Evolutionary conservation across 30 jellyfish, hydroid and myxozoan species (phyloP), one percentile per base, ranked within the genome.

Genomic region (Sanderia malayensis): DNA sequence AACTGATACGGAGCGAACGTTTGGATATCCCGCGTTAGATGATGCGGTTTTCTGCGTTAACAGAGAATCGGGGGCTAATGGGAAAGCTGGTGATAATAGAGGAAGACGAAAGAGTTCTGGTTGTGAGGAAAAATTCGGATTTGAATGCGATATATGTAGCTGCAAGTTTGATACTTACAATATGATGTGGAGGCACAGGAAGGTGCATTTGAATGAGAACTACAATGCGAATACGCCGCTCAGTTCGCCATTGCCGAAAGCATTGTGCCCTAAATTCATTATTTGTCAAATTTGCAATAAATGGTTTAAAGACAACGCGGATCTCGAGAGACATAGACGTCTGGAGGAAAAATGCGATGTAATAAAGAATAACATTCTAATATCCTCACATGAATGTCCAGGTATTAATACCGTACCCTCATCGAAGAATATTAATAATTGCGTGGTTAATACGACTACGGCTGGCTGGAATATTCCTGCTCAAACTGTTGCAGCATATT

Each of bases 81-180:
- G 15, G 11, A 41, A 41, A 6, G 55, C 15, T 41, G 55, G 15
- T 41, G 64, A 19, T 18, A 15, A 19, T 24, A 49, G 64, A 19
- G 30, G 73, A 67, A 76, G 32, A 32, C 32, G 68, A 15, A 20
- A 67, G 0, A 44, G 17, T 19, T 25, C 74, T 1, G 82, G 37
- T 1, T 24, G 21, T 22, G 81, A 62, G 46, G 18, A 49, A 2
- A 78, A 63, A 57, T 78, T 78, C 71, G 89, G 89, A n/a, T 78
- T 78, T 52, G 89, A 78, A 52, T 78, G 89, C 31, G 89, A 78
- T 61, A 47, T 78, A 46, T 78, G 89, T 76, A 64, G 82, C 33
- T 61, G 70, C 20, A 78, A 78, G 30, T 78, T 78, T 29, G 71
- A 53, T 37, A 78, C 81, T 21, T 78, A 78, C 45, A 78, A 78